Evolutionary conservation across 2,888 invertebrate genomes (phyloP).

Genomic region (Leucophora obtusa): DNA sequence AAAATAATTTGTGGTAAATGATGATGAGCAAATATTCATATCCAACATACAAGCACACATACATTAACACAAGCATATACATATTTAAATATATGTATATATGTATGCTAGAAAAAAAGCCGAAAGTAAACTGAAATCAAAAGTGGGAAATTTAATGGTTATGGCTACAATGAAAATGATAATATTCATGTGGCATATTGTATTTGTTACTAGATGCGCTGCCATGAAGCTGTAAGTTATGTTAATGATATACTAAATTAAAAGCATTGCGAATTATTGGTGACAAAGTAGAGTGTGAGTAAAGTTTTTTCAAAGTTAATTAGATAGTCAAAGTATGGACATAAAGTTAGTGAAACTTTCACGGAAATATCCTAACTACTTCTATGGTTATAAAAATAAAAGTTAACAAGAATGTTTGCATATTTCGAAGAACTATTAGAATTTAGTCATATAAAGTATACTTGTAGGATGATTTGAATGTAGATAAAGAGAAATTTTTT

Average conservation of each 20-base stretch:
- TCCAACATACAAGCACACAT: constrained; percentile 10
- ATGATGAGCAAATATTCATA: constrained; percentile 31
- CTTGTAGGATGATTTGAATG: no score
- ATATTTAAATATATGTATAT: neutral
- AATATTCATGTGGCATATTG: neutral
- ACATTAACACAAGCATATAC: neutral
- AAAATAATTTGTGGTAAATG: constrained; percentile 61
- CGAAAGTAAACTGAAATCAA: constrained; percentile 19
- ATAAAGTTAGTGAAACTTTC: neutral
- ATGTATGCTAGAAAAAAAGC: neutral
- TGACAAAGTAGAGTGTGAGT: neutral
- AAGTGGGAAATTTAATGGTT: constrained; percentile 44
- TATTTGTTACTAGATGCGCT: constrained; percentile 4
- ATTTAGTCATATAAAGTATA: no score
- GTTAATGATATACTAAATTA: constrained; percentile 13
- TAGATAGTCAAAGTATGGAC: constrained; percentile 19
- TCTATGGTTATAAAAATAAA: neutral
- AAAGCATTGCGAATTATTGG: neutral
- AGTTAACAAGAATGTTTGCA: neutral
- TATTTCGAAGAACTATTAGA: neutral
- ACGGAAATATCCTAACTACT: neutral
- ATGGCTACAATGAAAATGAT: constrained; percentile 7
- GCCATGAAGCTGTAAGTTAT: neutral
- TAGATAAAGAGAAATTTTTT: no score
- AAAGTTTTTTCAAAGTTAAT: constrained; percentile 30